Base-by-base conservation (phyloP, 2,797 vertebrate genomes). In the Fringilla coelebs region DNA sequence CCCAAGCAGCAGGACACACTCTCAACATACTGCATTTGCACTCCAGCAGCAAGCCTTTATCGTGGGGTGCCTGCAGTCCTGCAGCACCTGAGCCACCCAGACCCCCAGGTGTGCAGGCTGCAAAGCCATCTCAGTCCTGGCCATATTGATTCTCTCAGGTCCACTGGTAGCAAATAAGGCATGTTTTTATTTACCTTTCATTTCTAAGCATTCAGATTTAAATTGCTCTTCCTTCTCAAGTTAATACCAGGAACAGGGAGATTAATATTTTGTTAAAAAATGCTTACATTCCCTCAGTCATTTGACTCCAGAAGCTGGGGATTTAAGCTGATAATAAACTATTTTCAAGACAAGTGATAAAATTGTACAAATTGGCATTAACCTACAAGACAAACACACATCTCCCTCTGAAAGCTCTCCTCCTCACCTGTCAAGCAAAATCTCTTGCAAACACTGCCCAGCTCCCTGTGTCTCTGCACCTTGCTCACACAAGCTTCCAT, bases 1-100 rank as follows among this genome's bases (percentile, higher is more conserved):
- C 17, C 21, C 41, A 70, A 54, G 22, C 4, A 43, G 70, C 43
- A 41, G 3, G 4, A 80, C 31, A 49, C 40, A n/a, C 8, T 46
- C 89, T 62, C 60, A 34, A 20, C 25, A 28, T 3, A 57, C n/a
- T 1, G 13, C 32, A 7, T 0, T 19, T 9, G 48, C 3, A 5
- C 26, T 49, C 51, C 54, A 78, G 54, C 41, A 52, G 28, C 16
- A 38, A 90, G 34, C 29, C 66, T 62, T 18, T 40, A 34, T 10
- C 1, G 1, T 8, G 10, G 1, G 0, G 0, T 7, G 8, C 8
- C 2, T 5, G 10, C 24, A 29, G 57, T 10, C 52, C 22, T 1
- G 0, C 38, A 38, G 58, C 14, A 21, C 49, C 32, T 4, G 18
- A 68, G 43, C 24, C 61, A 66, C 41, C 18, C 4, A 43, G 52